These are phyloP conservation scores for Saguinus imperator DNA, from an alignment of 2,113 vertebrate species.

Conservation along the genomic window DNA sequence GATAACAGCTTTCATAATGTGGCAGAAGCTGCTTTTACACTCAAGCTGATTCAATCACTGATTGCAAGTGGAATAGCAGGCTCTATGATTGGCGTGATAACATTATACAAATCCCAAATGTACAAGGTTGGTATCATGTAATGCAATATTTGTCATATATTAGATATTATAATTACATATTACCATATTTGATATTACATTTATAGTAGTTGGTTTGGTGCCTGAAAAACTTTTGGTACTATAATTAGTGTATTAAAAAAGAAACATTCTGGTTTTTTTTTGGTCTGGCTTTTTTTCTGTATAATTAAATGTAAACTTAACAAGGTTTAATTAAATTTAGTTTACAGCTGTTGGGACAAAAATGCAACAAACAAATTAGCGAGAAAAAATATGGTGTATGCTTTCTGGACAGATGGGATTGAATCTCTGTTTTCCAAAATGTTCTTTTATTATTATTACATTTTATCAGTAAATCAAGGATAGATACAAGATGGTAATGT, in stretches of 20 bases:
- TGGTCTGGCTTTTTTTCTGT: slow-evolving; percentile 61
- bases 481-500: slow-evolving; percentile 35
- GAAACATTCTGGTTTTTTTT: slow-evolving; percentile 14
- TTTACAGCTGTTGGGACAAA: slow-evolving; percentile 73
- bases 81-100: slow-evolving; percentile 85
- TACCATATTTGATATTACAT: not conserved
- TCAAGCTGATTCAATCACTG: slow-evolving; percentile 86
- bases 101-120: slow-evolving; percentile 89
- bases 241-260: slow-evolving; percentile 42
- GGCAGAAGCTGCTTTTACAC: slow-evolving; percentile 85
- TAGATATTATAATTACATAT: not conserved
- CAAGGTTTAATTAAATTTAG: slow-evolving; percentile 76
- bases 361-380: slow-evolving; percentile 78
- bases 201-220: not conserved
- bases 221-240: slow-evolving; percentile 16
- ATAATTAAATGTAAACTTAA: slow-evolving; percentile 77
- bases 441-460: slow-evolving; percentile 35
- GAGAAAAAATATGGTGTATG: slow-evolving; percentile 53
- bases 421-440: slow-evolving; percentile 65
- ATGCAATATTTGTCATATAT: not conserved
- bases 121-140: slow-evolving; percentile 80
- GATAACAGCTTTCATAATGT: slow-evolving; percentile 87
- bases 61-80: slow-evolving; percentile 82
- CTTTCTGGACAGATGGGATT: slow-evolving; percentile 71
- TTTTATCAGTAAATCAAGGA: slow-evolving; percentile 59